Evolutionary conservation across 2,888 invertebrate species (phyloP), one percentile per base, ranked within the genome.

Genomic region (Agonopterix alstromeriana): DNA sequence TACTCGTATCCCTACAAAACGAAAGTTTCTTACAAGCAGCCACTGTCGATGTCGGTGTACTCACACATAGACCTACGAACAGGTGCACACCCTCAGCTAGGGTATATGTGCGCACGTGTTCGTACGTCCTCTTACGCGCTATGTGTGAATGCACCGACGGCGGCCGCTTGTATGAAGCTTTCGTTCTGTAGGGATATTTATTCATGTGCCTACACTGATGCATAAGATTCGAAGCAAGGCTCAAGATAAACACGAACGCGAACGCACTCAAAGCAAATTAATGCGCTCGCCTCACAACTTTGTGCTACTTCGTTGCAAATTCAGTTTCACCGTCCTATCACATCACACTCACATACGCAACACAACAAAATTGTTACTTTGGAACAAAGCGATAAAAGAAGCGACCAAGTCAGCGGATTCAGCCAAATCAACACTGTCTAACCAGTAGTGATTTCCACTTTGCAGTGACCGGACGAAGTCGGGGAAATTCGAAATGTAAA

Each of bases 381-480:
- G 48, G 41, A 14, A 72, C 57, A 63, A 65, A 63, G 65, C 71
- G 73, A 80, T 47, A 58, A 60, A 59, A 74, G 67, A 73, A 75
- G 73, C 77, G 75, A 65, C 66, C 70, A 61, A 69, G 62, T 73
- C 73, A 70, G 63, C 63, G 63, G 62, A 74, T 27, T 27, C 67
- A 73, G 66, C 66, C 70, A 66, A 66, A 63, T 47, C 66, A 60
- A 61, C 68, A 65, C 58, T 27, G 27, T 27, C 77, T 86, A 87
- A 88, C 79, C 84, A 87, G 81, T 85, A 77, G 80, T 84, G 87
- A 86, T 87, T 86, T 86, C 79, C 79, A 78, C 82, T 81, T 87
- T 86, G 70, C 87, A 88, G 88, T 83, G 86, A 82, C 86, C 86
- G 88, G 86, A 86, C 85, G 81, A 87, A 76, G 79, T 70, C 80